A percentile compares a stretch with the other conserved stretches of the same genome.
phyloP scores from a whole-genome alignment of 2,797 vertebrate genomes.

The Saxicola maurus region DNA sequence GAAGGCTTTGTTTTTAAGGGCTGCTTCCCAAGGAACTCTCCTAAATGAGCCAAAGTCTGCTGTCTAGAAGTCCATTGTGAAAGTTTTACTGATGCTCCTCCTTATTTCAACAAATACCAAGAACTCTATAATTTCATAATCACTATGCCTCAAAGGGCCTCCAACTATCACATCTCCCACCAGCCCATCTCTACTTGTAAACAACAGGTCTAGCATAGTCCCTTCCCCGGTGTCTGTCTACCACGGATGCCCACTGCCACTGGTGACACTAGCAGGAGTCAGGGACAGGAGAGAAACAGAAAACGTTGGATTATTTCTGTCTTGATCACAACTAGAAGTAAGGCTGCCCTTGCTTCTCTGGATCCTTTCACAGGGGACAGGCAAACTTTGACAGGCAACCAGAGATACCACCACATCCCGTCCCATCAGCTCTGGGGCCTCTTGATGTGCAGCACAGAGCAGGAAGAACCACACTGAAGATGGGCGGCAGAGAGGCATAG shows the following conservation, averaged over 20 bases:
- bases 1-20: background rate
- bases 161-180: background rate
- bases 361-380: background rate
- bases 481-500: background rate
- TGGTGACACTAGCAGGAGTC: background rate
- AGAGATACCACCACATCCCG: background rate
- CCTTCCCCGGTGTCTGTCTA: background rate
- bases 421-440: background rate
- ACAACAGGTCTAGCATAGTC: too few species aligned
- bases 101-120: background rate
- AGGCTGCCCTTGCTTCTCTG: background rate
- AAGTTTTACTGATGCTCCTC: background rate
- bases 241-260: background rate
- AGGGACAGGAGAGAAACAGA: background rate
- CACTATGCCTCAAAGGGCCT: background rate
- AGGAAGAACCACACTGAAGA: background rate
- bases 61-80: background rate
- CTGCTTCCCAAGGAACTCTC: background rate
- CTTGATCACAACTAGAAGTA: background rate
- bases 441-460: background rate
- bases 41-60: background rate
- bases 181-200: background rate
- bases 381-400: background rate
- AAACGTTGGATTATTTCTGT: background rate
- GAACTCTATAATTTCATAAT: background rate